phyloP scores from a whole-genome alignment of 1,140 invertebrate species.

The Amphibalanus amphitrite region DNA sequence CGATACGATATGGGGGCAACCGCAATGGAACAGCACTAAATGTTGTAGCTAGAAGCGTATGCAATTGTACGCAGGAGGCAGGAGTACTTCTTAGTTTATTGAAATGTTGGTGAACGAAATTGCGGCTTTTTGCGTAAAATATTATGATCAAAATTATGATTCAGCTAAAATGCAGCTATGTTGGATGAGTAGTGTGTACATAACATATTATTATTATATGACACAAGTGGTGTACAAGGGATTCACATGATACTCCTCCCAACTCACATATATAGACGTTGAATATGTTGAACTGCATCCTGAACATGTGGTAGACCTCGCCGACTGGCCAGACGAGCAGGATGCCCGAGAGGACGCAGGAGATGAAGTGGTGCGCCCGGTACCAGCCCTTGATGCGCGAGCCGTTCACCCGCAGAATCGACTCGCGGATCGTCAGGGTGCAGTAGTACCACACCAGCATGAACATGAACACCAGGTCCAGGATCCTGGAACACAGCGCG shows the following conservation, averaged over 20 bases:
- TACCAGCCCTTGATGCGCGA: conserved; percentile 92
- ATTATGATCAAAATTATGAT: background rate
- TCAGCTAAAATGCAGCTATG: conserved; percentile 8
- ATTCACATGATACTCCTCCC: background rate
- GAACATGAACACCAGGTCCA: conserved; percentile 91
- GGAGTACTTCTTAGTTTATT: no score
- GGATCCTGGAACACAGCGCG: conserved; percentile 43
- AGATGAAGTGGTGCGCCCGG: conserved; percentile 96
- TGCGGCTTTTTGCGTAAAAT: no score
- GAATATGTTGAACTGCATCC: conserved; percentile 82
- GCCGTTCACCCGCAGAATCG: conserved; percentile 74
- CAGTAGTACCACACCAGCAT: conserved; percentile 99
- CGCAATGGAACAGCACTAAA: no score
- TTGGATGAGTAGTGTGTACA: background rate
- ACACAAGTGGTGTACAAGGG: background rate
- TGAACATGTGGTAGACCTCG: conserved; percentile 70
- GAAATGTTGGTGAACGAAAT: no score
- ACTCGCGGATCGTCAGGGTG: conserved; percentile 95
- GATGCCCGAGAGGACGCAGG: conserved; percentile 81
- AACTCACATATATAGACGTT: conserved; percentile 78
- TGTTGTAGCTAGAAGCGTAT: no score
- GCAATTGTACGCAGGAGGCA: no score
- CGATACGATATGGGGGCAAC: no score
- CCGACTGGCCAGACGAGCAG: conserved; percentile 97
- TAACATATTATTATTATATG: conserved; percentile 7